Evolutionary conservation across 2,888 invertebrate species (phyloP).

Genomic region (Helicoverpa assulta): DNA sequence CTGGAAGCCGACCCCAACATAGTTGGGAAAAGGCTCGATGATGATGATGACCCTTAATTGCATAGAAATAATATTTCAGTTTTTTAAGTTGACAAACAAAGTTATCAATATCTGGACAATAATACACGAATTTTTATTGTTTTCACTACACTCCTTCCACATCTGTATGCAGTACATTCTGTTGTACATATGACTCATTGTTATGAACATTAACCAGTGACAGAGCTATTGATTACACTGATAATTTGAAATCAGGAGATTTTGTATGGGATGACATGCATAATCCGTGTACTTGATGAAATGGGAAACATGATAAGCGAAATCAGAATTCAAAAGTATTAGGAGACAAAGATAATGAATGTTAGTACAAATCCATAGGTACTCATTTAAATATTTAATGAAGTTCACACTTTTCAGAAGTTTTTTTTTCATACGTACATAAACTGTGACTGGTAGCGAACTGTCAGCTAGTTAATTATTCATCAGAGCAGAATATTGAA

Average conservation of each 20-base stretch:
- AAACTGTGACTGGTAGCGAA: conserved; percentile 29
- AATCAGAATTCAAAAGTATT: no score
- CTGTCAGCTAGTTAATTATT: conserved; percentile 64
- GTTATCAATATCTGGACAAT: no score
- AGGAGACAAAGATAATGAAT: no score
- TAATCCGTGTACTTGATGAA: background rate
- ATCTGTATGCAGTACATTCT: background rate
- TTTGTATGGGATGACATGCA: background rate
- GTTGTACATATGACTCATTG: background rate
- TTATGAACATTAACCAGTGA: background rate
- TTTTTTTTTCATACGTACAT: conserved; percentile 6
- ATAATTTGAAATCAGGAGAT: background rate
- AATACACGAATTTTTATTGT: no score
- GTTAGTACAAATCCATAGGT: background rate
- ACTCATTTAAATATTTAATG: background rate
- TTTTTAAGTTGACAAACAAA: no score
- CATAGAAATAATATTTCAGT: no score
- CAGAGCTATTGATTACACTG: background rate
- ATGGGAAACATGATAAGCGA: background rate
- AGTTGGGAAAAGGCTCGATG: no score
- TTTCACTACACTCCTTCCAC: no score
- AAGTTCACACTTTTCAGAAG: conserved; percentile 12
- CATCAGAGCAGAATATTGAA: conserved; percentile 62
- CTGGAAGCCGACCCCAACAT: no score
- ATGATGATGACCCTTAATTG: no score